phyloP scores from a whole-genome alignment of 2,888 invertebrate genomes.

The Polyommatus iphigenia region DNA sequence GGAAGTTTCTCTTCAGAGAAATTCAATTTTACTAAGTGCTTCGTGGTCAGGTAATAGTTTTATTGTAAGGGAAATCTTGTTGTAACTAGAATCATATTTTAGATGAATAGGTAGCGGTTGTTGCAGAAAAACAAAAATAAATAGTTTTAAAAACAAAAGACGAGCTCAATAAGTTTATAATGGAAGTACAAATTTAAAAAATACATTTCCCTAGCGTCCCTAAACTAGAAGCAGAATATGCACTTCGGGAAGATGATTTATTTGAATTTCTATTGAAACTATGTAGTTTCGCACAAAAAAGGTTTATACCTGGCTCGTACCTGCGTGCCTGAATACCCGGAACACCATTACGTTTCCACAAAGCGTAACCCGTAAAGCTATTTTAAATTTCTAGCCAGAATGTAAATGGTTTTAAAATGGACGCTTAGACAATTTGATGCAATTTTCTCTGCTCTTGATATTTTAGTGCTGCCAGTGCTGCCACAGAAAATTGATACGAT shows the following conservation, averaged over 20 bases:
- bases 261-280: conserved; percentile 23
- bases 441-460: conserved; percentile 37
- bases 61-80: neutral
- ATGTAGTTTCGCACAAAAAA: conserved; percentile 30
- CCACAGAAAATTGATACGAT: conserved; percentile 32
- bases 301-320: conserved; percentile 65
- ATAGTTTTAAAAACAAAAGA: neutral
- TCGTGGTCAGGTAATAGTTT: neutral
- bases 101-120: neutral
- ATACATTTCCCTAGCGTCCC: neutral
- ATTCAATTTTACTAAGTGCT: neutral
- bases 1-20: conserved; percentile 2
- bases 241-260: conserved; percentile 14
- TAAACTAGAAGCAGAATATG: conserved; percentile 1
- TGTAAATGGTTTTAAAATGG: conserved; percentile 47
- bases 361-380: conserved; percentile 60
- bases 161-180: neutral
- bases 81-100: neutral
- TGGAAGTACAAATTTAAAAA: neutral
- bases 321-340: conserved; percentile 63
- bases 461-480: conserved; percentile 32
- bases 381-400: conserved; percentile 38
- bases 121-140: neutral
- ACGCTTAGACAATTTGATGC: conserved; percentile 46
- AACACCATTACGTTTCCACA: conserved; percentile 71